Evolutionary conservation across 30 jellyfish, hydroid and myxozoan species (phyloP).

Genomic region (Hydractinia echinata): DNA sequence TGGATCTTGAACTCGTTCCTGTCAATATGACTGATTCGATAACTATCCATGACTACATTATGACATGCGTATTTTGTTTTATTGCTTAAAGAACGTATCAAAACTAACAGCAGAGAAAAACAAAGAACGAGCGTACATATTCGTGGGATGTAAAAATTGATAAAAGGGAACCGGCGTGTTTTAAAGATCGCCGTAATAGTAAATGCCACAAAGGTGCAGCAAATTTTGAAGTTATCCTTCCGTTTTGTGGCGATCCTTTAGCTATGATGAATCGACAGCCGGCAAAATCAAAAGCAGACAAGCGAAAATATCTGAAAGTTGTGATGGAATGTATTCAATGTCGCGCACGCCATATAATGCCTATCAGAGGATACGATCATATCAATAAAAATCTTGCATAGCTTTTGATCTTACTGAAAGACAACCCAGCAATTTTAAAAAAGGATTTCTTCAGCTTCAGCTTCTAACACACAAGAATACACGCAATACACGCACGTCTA

Average conservation of each 20-base stretch:
- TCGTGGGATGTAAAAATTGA: conserved; percentile 39
- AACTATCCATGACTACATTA: too few species aligned
- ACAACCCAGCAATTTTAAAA: too few species aligned
- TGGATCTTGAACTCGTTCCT: too few species aligned
- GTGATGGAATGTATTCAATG: conserved; percentile 40
- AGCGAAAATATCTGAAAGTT: conserved; percentile 16
- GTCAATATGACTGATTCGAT: too few species aligned
- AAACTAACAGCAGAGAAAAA: conserved; percentile 44
- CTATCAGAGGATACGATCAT: conserved; percentile 40
- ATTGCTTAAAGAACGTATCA: conserved; percentile 6
- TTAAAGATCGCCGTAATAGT: conserved; percentile 19
- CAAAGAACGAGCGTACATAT: conserved; percentile 38
- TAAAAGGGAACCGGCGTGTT: conserved; percentile 35
- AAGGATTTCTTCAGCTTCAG: too few species aligned
- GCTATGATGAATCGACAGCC: conserved; percentile 8
- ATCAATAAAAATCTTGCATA: too few species aligned
- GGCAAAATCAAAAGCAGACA: conserved; percentile 18
- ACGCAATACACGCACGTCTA: too few species aligned
- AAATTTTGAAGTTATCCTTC: conserved; percentile 24
- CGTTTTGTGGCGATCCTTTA: conserved; percentile 23
- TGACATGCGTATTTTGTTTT: too few species aligned
- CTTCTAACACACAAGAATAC: too few species aligned
- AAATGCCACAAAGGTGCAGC: conserved; percentile 49
- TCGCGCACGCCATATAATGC: conserved; percentile 19
- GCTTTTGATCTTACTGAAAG: too few species aligned